Base-by-base conservation (phyloP, 2,888 invertebrate species). In the Andrena flavipes region DNA sequence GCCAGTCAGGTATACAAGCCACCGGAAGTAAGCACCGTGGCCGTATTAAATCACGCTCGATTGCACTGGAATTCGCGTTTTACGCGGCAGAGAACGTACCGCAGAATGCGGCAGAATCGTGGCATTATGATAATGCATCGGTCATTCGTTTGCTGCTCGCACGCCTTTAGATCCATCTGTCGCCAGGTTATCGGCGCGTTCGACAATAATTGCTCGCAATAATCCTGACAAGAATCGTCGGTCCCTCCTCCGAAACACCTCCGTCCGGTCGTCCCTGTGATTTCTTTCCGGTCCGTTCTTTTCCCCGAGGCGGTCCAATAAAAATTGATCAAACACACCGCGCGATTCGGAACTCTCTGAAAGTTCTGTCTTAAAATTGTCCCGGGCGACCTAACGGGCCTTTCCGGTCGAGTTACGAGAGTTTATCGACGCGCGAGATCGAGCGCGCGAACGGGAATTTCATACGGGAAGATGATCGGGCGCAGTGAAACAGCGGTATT, bases 41-140 rank as follows among this genome's bases (percentile, higher is more conserved):
- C 65, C 65, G 71, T 73, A 80, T 89, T 80, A 84, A 87, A 87
- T 80, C 69, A 75, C 80, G 75, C 81, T 70, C 70, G 80, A 84
- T 72, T 73, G 84, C 71, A 65, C 75, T 68, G 56, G 85, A 86
- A 86, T 88, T 84, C 80, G 76, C 76, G 76, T 84, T 89, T 84
- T 80, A 87, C 84, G 83, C 35, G 33, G 63, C 60, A 13, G 20
- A 56, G 16, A 35, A 16, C 63, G 29, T 77, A 78, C 76, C 83
- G 75, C 80, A 76, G 85, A 87, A 88, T 88, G 85, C 88, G 84
- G 16, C 82, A 75, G 78, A 90, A 91, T 91, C 84, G 84, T 62
- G 54, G 79, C 86, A 90, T 91, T 91, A 91, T 91, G 91, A 89
- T 90, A 91, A 91, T 91, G 60, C 75, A 76, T 85, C 82, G 85